Percentiles rank a stretch among this genome's conserved stretches.
These are phyloP conservation scores for Mayetiola destructor DNA, from an alignment of 2,888 invertebrate species.

Conservation along the genomic window DNA sequence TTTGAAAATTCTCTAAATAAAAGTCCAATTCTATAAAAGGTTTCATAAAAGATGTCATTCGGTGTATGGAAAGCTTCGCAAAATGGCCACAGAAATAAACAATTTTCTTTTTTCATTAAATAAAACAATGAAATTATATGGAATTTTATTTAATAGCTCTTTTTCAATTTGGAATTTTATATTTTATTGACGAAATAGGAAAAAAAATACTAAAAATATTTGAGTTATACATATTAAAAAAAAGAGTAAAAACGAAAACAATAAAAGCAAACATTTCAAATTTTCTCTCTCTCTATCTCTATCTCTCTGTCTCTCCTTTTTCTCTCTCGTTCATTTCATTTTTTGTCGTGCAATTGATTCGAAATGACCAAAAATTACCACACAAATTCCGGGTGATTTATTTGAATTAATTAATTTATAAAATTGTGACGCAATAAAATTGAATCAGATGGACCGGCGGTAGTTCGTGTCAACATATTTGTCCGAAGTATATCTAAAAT, in stretches of 20 bases:
- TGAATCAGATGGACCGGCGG: constrained; percentile 89
- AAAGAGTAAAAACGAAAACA: constrained; percentile 6
- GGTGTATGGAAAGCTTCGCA: too few relatives aligned
- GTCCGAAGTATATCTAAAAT: constrained; percentile 98
- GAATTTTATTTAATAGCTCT: too few relatives aligned
- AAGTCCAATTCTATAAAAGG: too few relatives aligned
- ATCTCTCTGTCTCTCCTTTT: neutral
- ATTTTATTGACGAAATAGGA: neutral
- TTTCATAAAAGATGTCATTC: too few relatives aligned
- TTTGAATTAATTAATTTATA: neutral
- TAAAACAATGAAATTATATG: too few relatives aligned
- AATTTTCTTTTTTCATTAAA: too few relatives aligned
- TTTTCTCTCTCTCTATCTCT: constrained; percentile 3
- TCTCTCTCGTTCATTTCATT: neutral
- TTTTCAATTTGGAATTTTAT: too few relatives aligned
- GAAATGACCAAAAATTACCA: neutral
- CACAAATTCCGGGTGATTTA: neutral
- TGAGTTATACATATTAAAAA: neutral
- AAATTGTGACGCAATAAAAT: too few relatives aligned
- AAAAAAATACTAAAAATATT: neutral
- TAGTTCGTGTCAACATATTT: constrained; percentile 95
- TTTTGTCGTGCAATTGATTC: neutral
- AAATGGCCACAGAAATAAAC: too few relatives aligned
- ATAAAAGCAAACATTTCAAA: constrained; percentile 16
- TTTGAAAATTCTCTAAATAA: too few relatives aligned